A percentile compares a stretch with the other conserved stretches of the same genome.
Evolutionary conservation across 1,140 invertebrate genomes (phyloP).

Genomic region (Drosophila sp.): DNA sequence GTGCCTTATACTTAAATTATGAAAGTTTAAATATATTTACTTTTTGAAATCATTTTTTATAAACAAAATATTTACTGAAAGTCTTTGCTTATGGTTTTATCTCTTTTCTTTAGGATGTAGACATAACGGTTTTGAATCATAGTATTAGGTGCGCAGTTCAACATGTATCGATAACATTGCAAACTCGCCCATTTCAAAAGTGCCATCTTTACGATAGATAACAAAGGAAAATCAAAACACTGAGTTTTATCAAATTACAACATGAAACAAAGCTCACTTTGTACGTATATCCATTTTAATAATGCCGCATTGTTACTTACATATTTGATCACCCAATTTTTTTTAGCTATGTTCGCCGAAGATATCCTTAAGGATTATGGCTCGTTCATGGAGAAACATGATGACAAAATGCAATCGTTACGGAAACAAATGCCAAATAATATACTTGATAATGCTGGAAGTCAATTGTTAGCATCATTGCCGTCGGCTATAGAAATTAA

Average conservation of each 20-base stretch:
- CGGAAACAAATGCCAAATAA: slow-evolving; percentile 29
- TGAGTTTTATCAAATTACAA: slow-evolving; percentile 10
- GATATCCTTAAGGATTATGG: slow-evolving; percentile 74
- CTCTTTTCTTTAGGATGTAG: no score
- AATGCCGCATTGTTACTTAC: neutral
- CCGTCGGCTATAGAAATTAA: slow-evolving; percentile 56
- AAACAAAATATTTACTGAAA: no score
- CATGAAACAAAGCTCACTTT: slow-evolving; percentile 44
- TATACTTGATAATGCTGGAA: neutral
- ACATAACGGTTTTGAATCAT: neutral
- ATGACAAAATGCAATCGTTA: slow-evolving; percentile 55
- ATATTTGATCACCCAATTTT: neutral
- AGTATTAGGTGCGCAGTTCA: neutral
- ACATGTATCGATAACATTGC: slow-evolving; percentile 19
- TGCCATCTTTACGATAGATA: slow-evolving; percentile 38
- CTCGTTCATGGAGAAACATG: slow-evolving; percentile 69
- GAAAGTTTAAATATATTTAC: no score
- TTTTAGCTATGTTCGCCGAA: slow-evolving; percentile 73
- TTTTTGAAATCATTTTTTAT: no score
- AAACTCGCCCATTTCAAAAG: slow-evolving; percentile 23
- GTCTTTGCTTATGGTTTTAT: no score
- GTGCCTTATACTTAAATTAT: no score
- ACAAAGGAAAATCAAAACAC: slow-evolving; percentile 36
- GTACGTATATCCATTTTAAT: slow-evolving; percentile 25
- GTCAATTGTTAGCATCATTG: slow-evolving; percentile 26